Evolutionary conservation across 2,888 invertebrate species (phyloP).

Genomic region (Cataglyphis livida): DNA sequence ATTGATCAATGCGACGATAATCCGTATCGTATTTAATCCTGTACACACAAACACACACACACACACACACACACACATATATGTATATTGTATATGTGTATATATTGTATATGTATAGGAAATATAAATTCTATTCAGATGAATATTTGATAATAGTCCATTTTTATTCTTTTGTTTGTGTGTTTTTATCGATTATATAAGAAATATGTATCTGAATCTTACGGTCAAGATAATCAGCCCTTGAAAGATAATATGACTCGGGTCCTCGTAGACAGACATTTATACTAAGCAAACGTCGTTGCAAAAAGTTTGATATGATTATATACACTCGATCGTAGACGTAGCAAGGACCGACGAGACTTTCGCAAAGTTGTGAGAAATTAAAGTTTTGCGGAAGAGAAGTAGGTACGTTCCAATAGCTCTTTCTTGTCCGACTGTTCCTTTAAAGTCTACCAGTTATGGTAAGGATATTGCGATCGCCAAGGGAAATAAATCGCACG

Average conservation of each 20-base stretch:
- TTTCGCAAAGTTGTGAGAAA: constrained; percentile 74
- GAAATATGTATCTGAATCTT: not conserved
- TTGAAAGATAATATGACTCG: not conserved
- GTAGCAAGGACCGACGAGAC: constrained; percentile 64
- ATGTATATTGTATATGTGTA: too few species aligned
- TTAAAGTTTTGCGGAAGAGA: constrained; percentile 68
- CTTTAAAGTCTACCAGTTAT: constrained; percentile 29
- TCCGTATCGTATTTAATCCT: constrained; percentile 14
- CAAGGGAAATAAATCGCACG: constrained; percentile 64
- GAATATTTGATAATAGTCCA: constrained; percentile 4
- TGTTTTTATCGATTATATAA: not conserved
- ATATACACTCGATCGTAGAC: constrained; percentile 49
- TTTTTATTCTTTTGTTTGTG: not conserved
- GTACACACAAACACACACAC: too few species aligned
- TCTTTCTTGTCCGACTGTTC: constrained; percentile 33
- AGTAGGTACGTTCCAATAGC: constrained; percentile 29
- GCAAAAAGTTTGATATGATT: constrained; percentile 16
- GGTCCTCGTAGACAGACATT: constrained; percentile 1
- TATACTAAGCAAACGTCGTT: constrained; percentile 20
- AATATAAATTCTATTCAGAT: not conserved
- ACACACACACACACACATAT: too few species aligned
- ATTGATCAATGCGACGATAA: constrained; percentile 20
- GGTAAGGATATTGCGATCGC: constrained; percentile 54
- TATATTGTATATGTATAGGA: too few species aligned
- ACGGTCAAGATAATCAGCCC: not conserved